Base-by-base conservation (phyloP, 2,113 vertebrate genomes). In the Morone chrysops region DNA sequence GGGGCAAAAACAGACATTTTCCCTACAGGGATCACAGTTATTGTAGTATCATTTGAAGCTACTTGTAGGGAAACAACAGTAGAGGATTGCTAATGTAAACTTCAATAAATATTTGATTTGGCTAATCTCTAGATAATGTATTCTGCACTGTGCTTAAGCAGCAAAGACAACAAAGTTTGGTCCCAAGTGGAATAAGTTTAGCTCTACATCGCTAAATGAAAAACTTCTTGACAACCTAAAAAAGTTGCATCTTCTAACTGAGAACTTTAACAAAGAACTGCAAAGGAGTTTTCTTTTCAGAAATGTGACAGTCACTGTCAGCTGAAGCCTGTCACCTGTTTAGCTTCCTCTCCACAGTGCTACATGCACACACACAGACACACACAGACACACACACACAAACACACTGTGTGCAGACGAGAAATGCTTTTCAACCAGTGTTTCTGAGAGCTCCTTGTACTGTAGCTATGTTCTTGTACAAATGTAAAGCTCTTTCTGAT, bases 21-120 rank as follows among this genome's bases (percentile, higher is more conserved):
- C 38, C 16, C 14, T 62, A 4, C 47, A 47, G 16, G 17, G 9
- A 31, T 75, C 25, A 17, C 38, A 45, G 65, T 36, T 9, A 48
- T 7, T 22, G 20, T 8, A 20, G 8, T 11, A 11, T 18, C 47
- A 63, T 78, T 38, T 31, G 45, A 66, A 66, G 45, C 36, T 54
- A 51, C 48, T 25, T 45, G 17, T 8, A 45, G 47, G 22, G 8
- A 45, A 63, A 25, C 22, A 0, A 31, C 31, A 31, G 31, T 31
- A 31, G 31, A 31, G 8, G 31, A 67, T 48, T 45, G 45, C 8
- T 7, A 3, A 13, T 2, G 38, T 81, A 62, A 63, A 85, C 85
- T 83, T 82, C n/a, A 60, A 60, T 78, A 51, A 71, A 89, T 80
- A 59, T 81, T 88, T 89, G 41, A 91, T 79, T 83, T 71, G 60